A percentile compares a stretch with the other conserved stretches of the same genome.
Evolutionary conservation across 1,140 invertebrate species (phyloP).

Genomic region (Zaprionus ghesquierei): DNA sequence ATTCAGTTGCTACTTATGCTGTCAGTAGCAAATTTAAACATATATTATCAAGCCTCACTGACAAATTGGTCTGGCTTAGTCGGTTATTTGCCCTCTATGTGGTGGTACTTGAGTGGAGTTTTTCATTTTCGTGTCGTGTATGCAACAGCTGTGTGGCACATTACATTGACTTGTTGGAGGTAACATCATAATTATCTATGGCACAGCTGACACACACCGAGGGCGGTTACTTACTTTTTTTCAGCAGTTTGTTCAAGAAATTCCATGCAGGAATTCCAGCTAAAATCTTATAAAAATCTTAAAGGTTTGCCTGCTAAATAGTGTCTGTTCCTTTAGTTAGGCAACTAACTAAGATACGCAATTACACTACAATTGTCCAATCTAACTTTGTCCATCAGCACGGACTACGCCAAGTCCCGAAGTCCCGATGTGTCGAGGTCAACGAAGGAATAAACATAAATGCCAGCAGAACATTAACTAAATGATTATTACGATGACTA

Average conservation of each 20-base stretch:
- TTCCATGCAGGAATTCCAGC: background rate
- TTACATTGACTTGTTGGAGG: slow-evolving; percentile 56
- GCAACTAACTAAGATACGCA: slow-evolving; percentile 74
- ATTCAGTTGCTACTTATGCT: slow-evolving; percentile 41
- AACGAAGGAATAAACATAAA: slow-evolving; percentile 69
- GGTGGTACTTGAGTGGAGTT: background rate
- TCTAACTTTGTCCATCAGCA: slow-evolving; percentile 74
- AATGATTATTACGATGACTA: slow-evolving; percentile 76
- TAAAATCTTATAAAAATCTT: background rate
- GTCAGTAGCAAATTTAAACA: slow-evolving; percentile 29
- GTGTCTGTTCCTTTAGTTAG: background rate
- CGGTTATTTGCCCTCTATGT: background rate
- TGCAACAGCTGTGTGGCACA: background rate
- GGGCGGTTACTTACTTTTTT: background rate
- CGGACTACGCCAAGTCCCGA: background rate
- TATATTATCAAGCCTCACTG: slow-evolving; percentile 27
- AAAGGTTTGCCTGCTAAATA: background rate
- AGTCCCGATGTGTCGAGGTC: slow-evolving; percentile 34
- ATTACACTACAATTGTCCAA: slow-evolving; percentile 63
- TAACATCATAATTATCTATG: slow-evolving; percentile 22
- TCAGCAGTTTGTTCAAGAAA: background rate
- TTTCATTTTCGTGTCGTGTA: slow-evolving; percentile 53
- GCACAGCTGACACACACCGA: slow-evolving; percentile 18
- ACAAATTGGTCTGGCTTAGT: background rate
- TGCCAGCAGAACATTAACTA: slow-evolving; percentile 70